phyloP scores from a whole-genome alignment of 1,140 invertebrate genomes.

The Solenopsis fugax region DNA sequence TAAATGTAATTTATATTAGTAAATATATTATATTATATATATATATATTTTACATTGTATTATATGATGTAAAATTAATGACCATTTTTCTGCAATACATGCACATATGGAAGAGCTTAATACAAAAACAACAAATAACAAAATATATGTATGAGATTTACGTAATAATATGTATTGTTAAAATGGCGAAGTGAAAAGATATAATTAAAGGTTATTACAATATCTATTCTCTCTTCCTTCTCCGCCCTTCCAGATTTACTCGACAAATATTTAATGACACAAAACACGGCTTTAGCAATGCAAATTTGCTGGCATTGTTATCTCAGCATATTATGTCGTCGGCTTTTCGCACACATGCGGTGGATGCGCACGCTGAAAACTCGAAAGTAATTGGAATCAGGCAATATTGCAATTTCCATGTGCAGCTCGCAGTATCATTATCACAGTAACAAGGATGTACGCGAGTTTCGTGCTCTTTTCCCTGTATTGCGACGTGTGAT shows the following conservation, averaged over 20 bases:
- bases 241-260: not conserved
- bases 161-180: not conserved
- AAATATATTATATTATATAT: no score
- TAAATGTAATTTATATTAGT: no score
- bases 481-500: not conserved
- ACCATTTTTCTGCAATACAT: not conserved
- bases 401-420: slow-evolving; percentile 14
- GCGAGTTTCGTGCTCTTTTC: slow-evolving; percentile 21
- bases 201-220: not conserved
- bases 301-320: slow-evolving; percentile 8
- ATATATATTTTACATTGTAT: no score
- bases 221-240: not conserved
- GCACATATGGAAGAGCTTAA: not conserved
- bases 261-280: not conserved
- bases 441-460: slow-evolving; percentile 25
- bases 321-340: not conserved
- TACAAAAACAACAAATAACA: not conserved
- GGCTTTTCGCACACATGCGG: not conserved
- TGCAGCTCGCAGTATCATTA: slow-evolving; percentile 13
- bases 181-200: not conserved
- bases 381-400: slow-evolving; percentile 32
- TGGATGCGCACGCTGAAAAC: not conserved
- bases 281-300: not conserved
- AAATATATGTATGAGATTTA: not conserved
- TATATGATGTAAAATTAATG: slow-evolving; percentile 3